Evolutionary conservation across 2,113 vertebrate genomes (phyloP).

Genomic region (Tympanuchus pallidicinctus): DNA sequence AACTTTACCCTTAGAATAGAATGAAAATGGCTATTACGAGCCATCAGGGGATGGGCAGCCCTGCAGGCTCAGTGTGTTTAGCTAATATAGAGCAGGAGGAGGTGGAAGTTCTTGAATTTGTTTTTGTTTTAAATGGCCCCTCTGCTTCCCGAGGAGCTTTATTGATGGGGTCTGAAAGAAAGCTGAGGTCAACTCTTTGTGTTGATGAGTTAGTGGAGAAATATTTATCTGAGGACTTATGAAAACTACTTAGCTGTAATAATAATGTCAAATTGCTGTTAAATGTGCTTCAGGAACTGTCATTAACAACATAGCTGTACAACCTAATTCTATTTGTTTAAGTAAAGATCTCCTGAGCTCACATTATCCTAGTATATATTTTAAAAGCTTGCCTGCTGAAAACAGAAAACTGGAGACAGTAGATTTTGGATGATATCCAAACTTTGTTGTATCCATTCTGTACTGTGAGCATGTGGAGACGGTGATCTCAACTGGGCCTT

Average conservation of each 20-base stretch:
- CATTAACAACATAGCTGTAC: constrained; percentile 30
- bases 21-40: neutral
- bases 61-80: constrained; percentile 18
- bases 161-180: constrained; percentile 10
- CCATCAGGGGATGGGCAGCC: constrained; percentile 23
- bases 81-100: constrained; percentile 40
- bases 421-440: constrained; percentile 8
- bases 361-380: constrained; percentile 1
- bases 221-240: constrained; percentile 35
- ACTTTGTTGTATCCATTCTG: neutral
- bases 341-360: constrained; percentile 32
- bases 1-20: constrained; percentile 50
- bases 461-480: neutral
- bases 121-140: constrained; percentile 13
- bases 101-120: constrained; percentile 26
- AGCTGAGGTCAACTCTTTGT: constrained; percentile 55
- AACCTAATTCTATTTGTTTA: constrained; percentile 63
- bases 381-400: neutral
- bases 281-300: constrained; percentile 37
- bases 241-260: constrained; percentile 43
- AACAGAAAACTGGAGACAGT: constrained; percentile 15
- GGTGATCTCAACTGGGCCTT: neutral
- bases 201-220: constrained; percentile 49
- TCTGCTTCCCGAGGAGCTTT: constrained; percentile 9
- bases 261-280: constrained; percentile 32